Conservation (phyloP, 2,888 invertebrate species). For the Prosopocoilus inquinatus region DNA sequence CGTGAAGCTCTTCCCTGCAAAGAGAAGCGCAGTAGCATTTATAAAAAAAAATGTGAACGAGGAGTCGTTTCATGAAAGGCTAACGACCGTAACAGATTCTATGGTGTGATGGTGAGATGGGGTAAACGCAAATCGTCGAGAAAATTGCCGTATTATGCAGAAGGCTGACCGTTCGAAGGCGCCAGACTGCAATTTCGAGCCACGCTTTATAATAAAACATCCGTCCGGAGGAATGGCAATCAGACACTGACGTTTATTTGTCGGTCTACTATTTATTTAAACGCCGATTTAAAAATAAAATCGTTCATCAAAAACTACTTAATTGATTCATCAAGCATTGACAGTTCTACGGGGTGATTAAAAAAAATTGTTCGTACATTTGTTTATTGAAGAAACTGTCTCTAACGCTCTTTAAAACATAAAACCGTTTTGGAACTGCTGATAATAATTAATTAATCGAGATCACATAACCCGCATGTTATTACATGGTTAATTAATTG, state of each 20-base stretch:
- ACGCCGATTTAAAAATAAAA: no score
- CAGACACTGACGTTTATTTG: neutral
- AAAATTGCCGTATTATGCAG: conserved; percentile 26
- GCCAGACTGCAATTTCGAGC: conserved; percentile 8
- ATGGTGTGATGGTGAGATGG: neutral
- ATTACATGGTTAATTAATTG: no score
- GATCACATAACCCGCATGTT: no score
- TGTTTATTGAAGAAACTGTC: no score
- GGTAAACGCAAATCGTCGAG: conserved; percentile 23
- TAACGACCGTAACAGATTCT: no score
- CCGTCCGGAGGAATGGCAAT: neutral
- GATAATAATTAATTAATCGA: no score
- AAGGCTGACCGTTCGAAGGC: conserved; percentile 18
- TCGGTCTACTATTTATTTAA: neutral
- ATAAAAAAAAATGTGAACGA: conserved; percentile 5
- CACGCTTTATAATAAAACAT: neutral
- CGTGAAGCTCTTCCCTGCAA: conserved; percentile 94
- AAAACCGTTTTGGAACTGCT: no score
- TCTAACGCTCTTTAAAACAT: no score
- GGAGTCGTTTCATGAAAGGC: neutral
- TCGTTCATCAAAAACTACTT: no score
- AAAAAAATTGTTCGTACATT: no score
- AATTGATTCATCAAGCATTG: no score
- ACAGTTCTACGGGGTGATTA: no score
- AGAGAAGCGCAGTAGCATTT: conserved; percentile 6